phyloP scores from a whole-genome alignment of 2,888 invertebrate genomes.

The Pachymerium ferrugineum region DNA sequence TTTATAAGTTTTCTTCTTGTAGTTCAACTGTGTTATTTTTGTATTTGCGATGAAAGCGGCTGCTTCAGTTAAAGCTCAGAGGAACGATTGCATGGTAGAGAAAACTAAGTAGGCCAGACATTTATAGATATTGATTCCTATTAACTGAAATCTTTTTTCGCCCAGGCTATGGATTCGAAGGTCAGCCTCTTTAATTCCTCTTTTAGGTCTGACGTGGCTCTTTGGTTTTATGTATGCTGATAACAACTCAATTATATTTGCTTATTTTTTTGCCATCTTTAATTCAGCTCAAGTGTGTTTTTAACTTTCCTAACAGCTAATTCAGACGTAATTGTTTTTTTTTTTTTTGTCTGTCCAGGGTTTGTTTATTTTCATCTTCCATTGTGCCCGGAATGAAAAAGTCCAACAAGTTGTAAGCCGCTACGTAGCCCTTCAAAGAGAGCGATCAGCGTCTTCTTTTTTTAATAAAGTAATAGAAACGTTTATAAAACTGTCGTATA shows the following conservation, averaged over 20 bases:
- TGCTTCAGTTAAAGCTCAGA: slow-evolving; percentile 16
- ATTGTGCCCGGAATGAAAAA: slow-evolving; percentile 28
- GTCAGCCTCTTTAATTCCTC: slow-evolving; percentile 36
- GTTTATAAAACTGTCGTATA: too few relatives aligned
- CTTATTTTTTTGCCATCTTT: slow-evolving; percentile 28
- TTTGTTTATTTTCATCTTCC: slow-evolving; percentile 29
- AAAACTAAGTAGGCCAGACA: slow-evolving; percentile 12
- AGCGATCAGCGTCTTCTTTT: background rate
- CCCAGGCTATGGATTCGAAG: slow-evolving; percentile 37
- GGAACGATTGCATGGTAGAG: background rate
- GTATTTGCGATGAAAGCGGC: slow-evolving; percentile 12
- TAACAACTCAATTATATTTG: background rate
- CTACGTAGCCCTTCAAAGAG: slow-evolving; percentile 3
- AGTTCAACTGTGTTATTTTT: slow-evolving; percentile 31
- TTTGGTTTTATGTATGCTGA: slow-evolving; percentile 12
- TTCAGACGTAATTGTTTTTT: too few relatives aligned
- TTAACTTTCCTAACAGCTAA: background rate
- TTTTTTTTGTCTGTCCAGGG: background rate
- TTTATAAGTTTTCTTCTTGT: slow-evolving; percentile 31
- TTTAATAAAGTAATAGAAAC: background rate
- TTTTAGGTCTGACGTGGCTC: slow-evolving; percentile 11
- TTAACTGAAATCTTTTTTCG: background rate
- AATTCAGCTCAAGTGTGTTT: slow-evolving; percentile 14
- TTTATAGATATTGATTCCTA: background rate
- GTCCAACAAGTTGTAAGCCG: slow-evolving; percentile 20